Evolutionary conservation across 2,113 vertebrate species (phyloP).

Genomic region (Equus przewalskii): DNA sequence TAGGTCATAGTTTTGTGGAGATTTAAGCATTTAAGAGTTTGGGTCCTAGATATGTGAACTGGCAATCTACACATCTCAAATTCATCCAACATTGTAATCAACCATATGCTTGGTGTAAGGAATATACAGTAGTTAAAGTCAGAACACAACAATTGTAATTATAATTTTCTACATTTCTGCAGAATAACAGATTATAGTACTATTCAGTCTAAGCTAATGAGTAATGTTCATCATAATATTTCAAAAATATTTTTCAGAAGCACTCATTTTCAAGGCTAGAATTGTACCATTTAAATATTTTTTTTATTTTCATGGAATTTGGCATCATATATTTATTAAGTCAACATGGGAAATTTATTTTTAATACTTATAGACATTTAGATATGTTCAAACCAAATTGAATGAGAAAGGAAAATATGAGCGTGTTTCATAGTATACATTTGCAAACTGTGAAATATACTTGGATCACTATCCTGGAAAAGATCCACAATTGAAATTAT

Average conservation of each 20-base stretch:
- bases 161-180: slow-evolving; percentile 25
- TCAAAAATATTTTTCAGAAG: slow-evolving; percentile 45
- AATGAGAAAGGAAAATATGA: slow-evolving; percentile 29
- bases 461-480: slow-evolving; percentile 31
- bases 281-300: neutral
- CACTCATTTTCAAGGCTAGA: neutral
- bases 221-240: slow-evolving; percentile 34
- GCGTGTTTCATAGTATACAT: slow-evolving; percentile 7
- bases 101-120: neutral
- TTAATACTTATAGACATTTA: slow-evolving; percentile 39
- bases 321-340: neutral
- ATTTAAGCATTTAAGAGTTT: neutral
- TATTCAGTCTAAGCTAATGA: slow-evolving; percentile 13
- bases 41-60: neutral
- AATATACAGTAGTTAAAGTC: neutral
- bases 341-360: slow-evolving; percentile 1
- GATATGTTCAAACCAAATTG: slow-evolving; percentile 46
- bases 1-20: neutral
- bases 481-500: slow-evolving; percentile 32
- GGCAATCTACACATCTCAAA: neutral
- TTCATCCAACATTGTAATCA: neutral
- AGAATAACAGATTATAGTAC: slow-evolving; percentile 17
- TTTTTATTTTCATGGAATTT: neutral
- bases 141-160: neutral
- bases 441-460: slow-evolving; percentile 44